Conservation (phyloP, 2,888 invertebrate species). For the Hoplodrina ambigua region DNA sequence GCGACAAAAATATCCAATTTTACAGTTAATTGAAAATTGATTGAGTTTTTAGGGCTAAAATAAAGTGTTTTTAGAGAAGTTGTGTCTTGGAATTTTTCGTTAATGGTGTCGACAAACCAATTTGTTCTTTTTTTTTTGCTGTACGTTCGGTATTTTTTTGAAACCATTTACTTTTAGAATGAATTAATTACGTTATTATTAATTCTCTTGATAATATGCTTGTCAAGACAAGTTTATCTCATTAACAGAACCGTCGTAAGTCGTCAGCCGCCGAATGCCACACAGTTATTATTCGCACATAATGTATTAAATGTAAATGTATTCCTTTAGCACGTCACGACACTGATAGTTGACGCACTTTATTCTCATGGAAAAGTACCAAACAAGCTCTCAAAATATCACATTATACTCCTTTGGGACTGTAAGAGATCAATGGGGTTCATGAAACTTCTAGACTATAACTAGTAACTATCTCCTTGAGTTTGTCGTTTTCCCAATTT, state of each 20-base stretch:
- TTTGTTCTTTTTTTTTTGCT: too few relatives aligned
- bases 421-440: constrained; percentile 12
- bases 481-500: background rate
- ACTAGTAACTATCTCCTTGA: too few relatives aligned
- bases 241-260: constrained; percentile 4
- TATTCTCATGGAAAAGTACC: constrained; percentile 33
- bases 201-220: too few relatives aligned
- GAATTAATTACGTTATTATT: too few relatives aligned
- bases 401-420: constrained; percentile 14
- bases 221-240: background rate
- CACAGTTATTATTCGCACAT: constrained; percentile 16
- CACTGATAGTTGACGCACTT: constrained; percentile 46
- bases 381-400: constrained; percentile 15
- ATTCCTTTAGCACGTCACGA: constrained; percentile 39
- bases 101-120: too few relatives aligned
- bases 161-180: too few relatives aligned
- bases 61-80: too few relatives aligned
- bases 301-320: constrained; percentile 33
- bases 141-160: too few relatives aligned
- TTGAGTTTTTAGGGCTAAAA: too few relatives aligned
- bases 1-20: too few relatives aligned
- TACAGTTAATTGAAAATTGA: too few relatives aligned
- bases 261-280: constrained; percentile 13
- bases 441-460: constrained; percentile 1
- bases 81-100: too few relatives aligned